Conservation (phyloP, 2,113 vertebrate species). For the Arizona elegans region DNA sequence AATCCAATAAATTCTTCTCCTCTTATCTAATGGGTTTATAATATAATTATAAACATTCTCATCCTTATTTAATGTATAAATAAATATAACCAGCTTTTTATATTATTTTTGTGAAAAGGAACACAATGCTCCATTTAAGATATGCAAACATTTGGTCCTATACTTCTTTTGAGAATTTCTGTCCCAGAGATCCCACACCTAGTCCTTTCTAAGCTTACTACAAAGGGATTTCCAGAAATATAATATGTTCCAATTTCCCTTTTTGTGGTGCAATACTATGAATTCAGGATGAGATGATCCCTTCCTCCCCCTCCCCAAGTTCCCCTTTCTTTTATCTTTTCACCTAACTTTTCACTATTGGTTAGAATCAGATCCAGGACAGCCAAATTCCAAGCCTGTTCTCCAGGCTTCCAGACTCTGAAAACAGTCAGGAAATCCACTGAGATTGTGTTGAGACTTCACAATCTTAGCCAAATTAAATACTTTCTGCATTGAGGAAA, state of each 20-base stretch:
- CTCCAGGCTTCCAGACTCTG: background rate
- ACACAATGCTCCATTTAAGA: background rate
- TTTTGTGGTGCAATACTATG: background rate
- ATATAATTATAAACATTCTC: no score
- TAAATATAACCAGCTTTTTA: background rate
- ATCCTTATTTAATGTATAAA: no score
- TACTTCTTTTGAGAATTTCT: background rate
- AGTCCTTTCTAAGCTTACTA: background rate
- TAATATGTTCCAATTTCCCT: background rate
- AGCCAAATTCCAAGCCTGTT: background rate
- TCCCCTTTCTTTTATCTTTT: background rate
- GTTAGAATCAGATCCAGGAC: background rate
- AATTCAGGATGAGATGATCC: background rate
- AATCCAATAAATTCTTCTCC: no score
- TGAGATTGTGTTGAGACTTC: background rate
- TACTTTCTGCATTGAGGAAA: background rate
- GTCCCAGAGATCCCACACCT: background rate
- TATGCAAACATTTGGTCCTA: background rate
- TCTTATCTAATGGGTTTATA: no score
- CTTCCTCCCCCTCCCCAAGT: background rate
- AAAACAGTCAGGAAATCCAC: background rate
- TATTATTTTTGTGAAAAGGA: background rate
- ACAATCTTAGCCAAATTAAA: background rate
- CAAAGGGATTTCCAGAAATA: background rate
- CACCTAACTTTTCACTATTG: background rate